phyloP scores from a whole-genome alignment of 2,797 vertebrate species.

The Pantherophis alleghaniensis region DNA sequence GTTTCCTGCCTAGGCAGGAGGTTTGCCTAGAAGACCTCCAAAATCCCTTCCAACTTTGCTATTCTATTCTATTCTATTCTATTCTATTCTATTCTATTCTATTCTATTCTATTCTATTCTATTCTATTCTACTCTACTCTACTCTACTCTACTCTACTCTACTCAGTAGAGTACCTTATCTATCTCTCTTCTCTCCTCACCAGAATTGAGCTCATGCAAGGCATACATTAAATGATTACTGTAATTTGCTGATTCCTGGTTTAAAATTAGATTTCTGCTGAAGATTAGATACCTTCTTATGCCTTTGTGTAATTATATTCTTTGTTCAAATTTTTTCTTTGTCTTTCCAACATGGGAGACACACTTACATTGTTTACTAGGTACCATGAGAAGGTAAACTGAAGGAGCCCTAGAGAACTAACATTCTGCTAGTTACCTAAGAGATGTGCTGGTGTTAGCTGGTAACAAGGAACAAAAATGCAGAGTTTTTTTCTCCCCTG shows the following conservation, averaged over 20 bases:
- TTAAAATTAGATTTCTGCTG: background rate
- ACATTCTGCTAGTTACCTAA: background rate
- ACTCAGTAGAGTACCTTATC: background rate
- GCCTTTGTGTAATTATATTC: background rate
- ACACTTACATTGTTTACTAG: slow-evolving; percentile 17
- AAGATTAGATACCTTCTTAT: background rate
- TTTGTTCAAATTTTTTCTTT: background rate
- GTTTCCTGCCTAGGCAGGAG: too few relatives aligned
- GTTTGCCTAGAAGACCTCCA: too few relatives aligned
- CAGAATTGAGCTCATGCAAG: background rate
- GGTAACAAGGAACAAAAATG: background rate
- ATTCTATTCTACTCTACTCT: too few relatives aligned
- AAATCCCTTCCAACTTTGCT: too few relatives aligned
- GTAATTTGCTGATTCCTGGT: background rate
- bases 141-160: too few relatives aligned
- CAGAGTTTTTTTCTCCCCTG: background rate
- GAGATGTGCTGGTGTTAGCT: slow-evolving; percentile 26
- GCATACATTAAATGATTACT: background rate
- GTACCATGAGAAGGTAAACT: background rate
- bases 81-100: too few relatives aligned
- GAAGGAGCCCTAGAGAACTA: background rate
- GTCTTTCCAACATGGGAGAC: background rate
- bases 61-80: too few relatives aligned
- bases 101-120: too few relatives aligned
- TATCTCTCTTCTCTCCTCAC: background rate